Base-by-base conservation (phyloP, 2,797 vertebrate species). In the Coccyzus lansbergi region DNA sequence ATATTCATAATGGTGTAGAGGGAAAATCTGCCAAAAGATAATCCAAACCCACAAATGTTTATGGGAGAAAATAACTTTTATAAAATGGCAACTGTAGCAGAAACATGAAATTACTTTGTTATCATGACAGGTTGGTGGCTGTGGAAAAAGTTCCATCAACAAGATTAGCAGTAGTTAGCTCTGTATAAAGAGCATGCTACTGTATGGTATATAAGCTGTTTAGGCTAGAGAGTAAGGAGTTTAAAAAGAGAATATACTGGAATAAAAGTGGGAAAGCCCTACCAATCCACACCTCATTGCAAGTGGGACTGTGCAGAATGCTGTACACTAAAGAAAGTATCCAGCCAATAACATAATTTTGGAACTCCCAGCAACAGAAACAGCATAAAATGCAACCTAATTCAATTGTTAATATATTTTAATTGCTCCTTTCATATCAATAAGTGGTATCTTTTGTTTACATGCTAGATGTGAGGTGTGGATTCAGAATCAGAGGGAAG, bases 331-430 rank as follows among this genome's bases (percentile, higher is more conserved):
- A 59, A 44, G 48, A 71, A 42, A 13, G 7, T 10, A 15, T 28
- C 29, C 12, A 33, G 21, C 26, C 3, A 3, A 21, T 53, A 31
- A 4, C 0, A 1, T n/a, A 12, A 28, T 2, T 84, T n/a, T 42
- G 29, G 18, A 7, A 13, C 4, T 63, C 20, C 34, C 44, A 42
- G 24, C 26, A 74, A 28, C 77, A 34, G 22, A 92, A 72, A 5
- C 0, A 0, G 15, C 11, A 40, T 25, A 55, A 83, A 29, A 63
- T 38, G 7, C 22, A 22, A 48, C 15, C 18, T 29, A 82, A 51
- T 51, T 64, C 19, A 53, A n/a, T 55, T 40, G 1, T 21, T 84
- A 58, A 18, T 7, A 48, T 51, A 2, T 59, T 82, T 58, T 55
- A 80, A 31, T 62, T 65, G 4, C 6, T 63, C 8, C 4, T 59